Base-by-base conservation (phyloP, 2,888 invertebrate species). In the Ischnus inquisitorius region DNA sequence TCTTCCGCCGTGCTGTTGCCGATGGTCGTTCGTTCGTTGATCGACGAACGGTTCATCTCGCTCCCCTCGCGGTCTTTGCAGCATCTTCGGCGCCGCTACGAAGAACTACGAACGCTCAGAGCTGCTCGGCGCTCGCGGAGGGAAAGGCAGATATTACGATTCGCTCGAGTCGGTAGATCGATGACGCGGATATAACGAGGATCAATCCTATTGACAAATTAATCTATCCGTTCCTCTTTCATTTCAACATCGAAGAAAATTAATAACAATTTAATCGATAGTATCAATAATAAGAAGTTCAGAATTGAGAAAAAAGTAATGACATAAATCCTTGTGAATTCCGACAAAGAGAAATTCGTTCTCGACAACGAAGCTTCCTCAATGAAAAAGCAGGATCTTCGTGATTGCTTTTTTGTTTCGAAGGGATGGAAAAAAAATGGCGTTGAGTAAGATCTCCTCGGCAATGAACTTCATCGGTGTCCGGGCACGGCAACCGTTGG, bases 21-120 rank as follows among this genome's bases (percentile, higher is more conserved):
- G 62, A 72, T 28, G 41, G 34, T 75, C 60, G 82, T 76, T 78
- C 80, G 75, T 84, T 88, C 83, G 87, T 88, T 88, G 87, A 89
- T 90, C 87, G 88, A 82, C 74, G 84, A 88, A 88, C 89, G 87
- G 86, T 85, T 74, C 62, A 71, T 71, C 79, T 72, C 43, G 39
- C 78, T 68, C 14, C 14, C 51, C 54, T 48, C 51, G 71, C 46
- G 28, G 65, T 74, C 79, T 68, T 68, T 74, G 67, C 71, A 4
- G 22, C 79, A 54, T 79, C 64, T 28, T 74, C 43, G 62, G 14
- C 43, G 54, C 71, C 69, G 62, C 57, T 82, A 82, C 81, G 83
- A 84, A 79, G 81, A 85, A 65, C 34, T 28, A 78, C 71, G 65
- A 72, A 79, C 83, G 78, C 78, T 84, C 39, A 77, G 69, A 79